These are phyloP conservation scores for Zalophus californianus DNA, from an alignment of 2,797 vertebrate genomes.

Conservation along the genomic window DNA sequence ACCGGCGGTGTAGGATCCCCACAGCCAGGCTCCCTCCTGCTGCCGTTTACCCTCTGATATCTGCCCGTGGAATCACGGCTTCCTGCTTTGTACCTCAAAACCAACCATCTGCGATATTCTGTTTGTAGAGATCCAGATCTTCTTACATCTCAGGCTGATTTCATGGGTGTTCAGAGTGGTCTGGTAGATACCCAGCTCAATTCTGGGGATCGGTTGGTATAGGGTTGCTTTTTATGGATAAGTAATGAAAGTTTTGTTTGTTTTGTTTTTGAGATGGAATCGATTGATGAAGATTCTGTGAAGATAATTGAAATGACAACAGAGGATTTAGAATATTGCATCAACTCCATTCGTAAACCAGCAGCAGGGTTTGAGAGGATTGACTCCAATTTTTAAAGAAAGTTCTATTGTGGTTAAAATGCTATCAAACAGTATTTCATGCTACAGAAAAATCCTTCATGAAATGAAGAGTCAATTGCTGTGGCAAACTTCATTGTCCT, in stretches of 20 bases:
- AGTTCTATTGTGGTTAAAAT: neutral
- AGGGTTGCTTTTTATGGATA: neutral
- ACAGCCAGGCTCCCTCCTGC: too few relatives aligned
- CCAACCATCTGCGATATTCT: too few relatives aligned
- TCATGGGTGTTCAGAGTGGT: too few relatives aligned
- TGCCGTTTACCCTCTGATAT: too few relatives aligned
- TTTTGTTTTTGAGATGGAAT: neutral
- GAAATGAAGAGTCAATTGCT: neutral
- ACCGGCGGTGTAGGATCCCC: too few relatives aligned
- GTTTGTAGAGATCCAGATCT: too few relatives aligned
- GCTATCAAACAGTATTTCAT: neutral
- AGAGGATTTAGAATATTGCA: neutral
- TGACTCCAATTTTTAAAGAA: neutral
- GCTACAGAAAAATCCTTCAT: neutral
- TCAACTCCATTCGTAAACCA: neutral
- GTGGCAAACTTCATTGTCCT: neutral
- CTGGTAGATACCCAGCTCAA: too few relatives aligned
- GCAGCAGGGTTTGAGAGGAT: neutral
- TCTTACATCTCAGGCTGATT: too few relatives aligned
- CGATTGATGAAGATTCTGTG: neutral
- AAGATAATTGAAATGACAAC: neutral
- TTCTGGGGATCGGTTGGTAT: too few relatives aligned
- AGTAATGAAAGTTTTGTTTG: neutral
- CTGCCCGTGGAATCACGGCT: too few relatives aligned
- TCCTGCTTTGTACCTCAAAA: too few relatives aligned